These are phyloP conservation scores for Corynorhinus townsendii DNA, from an alignment of 2,113 vertebrate species.

Conservation along the genomic window DNA sequence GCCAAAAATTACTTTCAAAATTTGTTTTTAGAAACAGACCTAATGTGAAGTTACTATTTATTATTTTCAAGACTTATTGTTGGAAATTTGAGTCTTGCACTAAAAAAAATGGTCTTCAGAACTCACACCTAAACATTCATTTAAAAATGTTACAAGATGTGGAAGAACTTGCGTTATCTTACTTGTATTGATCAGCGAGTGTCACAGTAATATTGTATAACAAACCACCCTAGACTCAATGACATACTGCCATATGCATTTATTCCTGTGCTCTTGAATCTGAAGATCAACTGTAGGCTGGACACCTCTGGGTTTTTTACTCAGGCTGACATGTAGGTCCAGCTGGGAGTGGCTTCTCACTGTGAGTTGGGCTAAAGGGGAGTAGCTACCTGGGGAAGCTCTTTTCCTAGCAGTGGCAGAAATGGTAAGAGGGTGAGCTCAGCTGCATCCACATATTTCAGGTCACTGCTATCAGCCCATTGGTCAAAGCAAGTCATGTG, in stretches of 20 bases:
- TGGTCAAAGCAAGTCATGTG: neutral
- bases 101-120: conserved; percentile 21
- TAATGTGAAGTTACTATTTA: neutral
- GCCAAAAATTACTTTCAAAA: conserved; percentile 1
- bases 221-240: neutral
- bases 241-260: neutral
- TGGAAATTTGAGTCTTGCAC: neutral
- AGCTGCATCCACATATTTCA: neutral
- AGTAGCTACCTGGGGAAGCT: neutral
- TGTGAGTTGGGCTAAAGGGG: neutral
- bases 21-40: conserved; percentile 17
- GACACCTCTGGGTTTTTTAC: neutral
- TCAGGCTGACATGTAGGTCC: neutral
- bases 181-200: neutral
- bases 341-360: neutral
- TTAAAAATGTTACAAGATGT: conserved; percentile 1
- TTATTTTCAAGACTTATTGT: conserved; percentile 35
- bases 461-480: neutral
- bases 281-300: neutral
- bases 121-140: neutral
- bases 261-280: neutral
- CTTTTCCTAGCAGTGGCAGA: neutral
- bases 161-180: neutral
- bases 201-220: neutral
- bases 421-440: neutral